A percentile compares a stretch with the other conserved stretches of the same genome.
These are phyloP conservation scores for Anolis apletophallus DNA, from an alignment of 2,797 vertebrate species.

Conservation along the genomic window DNA sequence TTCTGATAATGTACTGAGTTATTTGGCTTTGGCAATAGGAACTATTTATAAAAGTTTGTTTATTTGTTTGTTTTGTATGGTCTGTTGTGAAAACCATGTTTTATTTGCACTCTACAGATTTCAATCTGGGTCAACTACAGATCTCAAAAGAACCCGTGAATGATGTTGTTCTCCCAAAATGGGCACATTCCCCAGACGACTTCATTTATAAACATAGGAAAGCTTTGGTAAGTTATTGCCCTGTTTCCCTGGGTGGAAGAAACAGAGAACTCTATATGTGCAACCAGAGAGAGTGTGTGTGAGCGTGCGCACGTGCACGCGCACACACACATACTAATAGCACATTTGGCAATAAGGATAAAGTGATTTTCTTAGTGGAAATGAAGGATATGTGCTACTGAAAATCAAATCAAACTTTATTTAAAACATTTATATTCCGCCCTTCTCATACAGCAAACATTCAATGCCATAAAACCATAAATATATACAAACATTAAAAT, in stretches of 20 bases:
- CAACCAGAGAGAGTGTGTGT: too few species aligned
- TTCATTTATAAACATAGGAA: slow-evolving; percentile 97
- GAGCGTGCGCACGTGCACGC: too few species aligned
- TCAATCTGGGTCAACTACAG: slow-evolving; percentile 93
- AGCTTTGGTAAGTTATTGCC: slow-evolving; percentile 88
- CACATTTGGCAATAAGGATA: background rate
- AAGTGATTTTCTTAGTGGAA: slow-evolving; percentile 3
- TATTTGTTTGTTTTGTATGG: slow-evolving; percentile 3
- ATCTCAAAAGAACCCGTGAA: slow-evolving; percentile 92
- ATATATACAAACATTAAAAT: too few species aligned
- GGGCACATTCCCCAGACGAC: slow-evolving; percentile 95
- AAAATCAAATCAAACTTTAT: background rate
- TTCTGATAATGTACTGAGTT: background rate
- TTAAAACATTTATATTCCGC: too few species aligned
- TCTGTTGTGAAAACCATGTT: slow-evolving; percentile 25
- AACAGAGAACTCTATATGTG: background rate
- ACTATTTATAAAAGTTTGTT: background rate
- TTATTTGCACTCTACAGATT: slow-evolving; percentile 78
- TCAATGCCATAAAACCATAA: too few species aligned
- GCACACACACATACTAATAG: background rate
- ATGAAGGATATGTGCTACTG: background rate
- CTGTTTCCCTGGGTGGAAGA: background rate
- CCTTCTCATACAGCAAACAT: too few species aligned
- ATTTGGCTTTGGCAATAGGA: slow-evolving; percentile 5
- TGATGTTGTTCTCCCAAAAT: slow-evolving; percentile 92